phyloP scores from a whole-genome alignment of 2,888 invertebrate species.

The Calliphora vomitoria region DNA sequence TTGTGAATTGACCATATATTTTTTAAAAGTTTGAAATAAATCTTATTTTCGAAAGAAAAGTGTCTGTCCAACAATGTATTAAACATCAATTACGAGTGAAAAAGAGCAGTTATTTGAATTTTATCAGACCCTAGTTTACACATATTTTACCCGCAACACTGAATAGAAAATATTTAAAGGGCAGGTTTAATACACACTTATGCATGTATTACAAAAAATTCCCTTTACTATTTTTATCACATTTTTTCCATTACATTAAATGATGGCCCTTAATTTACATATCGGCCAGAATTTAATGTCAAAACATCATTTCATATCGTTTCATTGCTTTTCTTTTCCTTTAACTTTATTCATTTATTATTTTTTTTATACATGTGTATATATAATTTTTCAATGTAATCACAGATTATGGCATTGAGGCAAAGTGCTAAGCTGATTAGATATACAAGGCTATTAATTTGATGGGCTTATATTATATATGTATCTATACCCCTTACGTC shows the following conservation, averaged over 20 bases:
- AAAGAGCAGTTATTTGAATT: no score
- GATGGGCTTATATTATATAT: conserved; percentile 44
- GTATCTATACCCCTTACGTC: background rate
- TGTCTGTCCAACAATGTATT: no score
- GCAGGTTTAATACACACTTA: background rate
- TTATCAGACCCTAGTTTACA: no score
- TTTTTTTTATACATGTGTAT: no score
- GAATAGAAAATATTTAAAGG: no score
- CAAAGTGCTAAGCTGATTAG: conserved; percentile 68
- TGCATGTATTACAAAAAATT: background rate
- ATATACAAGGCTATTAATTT: conserved; percentile 61
- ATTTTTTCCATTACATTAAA: conserved; percentile 66
- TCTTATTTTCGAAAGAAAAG: no score
- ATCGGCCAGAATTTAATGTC: conserved; percentile 54
- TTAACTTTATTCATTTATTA: background rate
- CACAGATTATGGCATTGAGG: conserved; percentile 52
- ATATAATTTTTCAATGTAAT: conserved; percentile 16
- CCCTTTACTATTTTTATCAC: conserved; percentile 26
- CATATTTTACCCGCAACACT: no score
- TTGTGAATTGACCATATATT: no score
- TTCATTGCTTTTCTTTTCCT: conserved; percentile 18
- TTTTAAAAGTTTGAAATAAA: no score
- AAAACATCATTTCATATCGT: conserved; percentile 33
- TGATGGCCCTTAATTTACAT: conserved; percentile 75
- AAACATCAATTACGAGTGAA: no score